phyloP scores from a whole-genome alignment of 2,113 vertebrate species.

The Entomyzon cyanotis region DNA sequence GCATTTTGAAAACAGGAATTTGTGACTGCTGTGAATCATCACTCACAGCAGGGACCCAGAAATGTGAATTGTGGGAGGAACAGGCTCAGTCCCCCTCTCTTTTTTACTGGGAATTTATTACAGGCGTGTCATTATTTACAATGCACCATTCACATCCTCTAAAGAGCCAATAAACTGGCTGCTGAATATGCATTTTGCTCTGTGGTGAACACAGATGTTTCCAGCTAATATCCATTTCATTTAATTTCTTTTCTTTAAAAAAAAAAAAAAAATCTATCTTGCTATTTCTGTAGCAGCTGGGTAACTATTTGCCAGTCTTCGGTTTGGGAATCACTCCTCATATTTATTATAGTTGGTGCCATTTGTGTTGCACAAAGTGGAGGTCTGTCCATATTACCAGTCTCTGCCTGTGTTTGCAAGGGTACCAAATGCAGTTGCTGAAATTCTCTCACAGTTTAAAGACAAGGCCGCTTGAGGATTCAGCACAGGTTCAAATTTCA shows the following conservation, averaged over 20 bases:
- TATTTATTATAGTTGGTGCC: slow-evolving; percentile 70
- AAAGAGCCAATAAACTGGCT: slow-evolving; percentile 83
- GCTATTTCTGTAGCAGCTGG: slow-evolving; percentile 81
- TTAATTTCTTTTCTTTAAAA: slow-evolving; percentile 80
- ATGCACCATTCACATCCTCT: slow-evolving; percentile 81
- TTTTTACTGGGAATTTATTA: slow-evolving; percentile 82
- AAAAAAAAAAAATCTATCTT: slow-evolving; percentile 73
- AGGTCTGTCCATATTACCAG: slow-evolving; percentile 66
- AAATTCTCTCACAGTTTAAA: slow-evolving; percentile 47
- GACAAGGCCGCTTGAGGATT: slow-evolving; percentile 7
- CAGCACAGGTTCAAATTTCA: slow-evolving; percentile 43
- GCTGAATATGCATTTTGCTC: slow-evolving; percentile 85
- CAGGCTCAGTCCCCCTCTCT: slow-evolving; percentile 70
- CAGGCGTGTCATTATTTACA: slow-evolving; percentile 83
- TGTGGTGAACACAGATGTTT: slow-evolving; percentile 84
- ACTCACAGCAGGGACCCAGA: slow-evolving; percentile 79
- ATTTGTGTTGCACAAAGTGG: slow-evolving; percentile 60
- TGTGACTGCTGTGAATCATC: slow-evolving; percentile 80
- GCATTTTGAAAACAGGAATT: slow-evolving; percentile 82
- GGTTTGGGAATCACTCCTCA: slow-evolving; percentile 74
- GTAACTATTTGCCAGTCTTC: slow-evolving; percentile 75
- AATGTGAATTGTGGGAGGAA: slow-evolving; percentile 78
- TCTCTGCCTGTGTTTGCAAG: slow-evolving; percentile 33
- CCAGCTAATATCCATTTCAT: slow-evolving; percentile 84
- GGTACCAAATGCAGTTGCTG: slow-evolving; percentile 59